These are phyloP conservation scores for Micronycteris hirsuta DNA, from an alignment of 2,113 vertebrate genomes.

Conservation along the genomic window DNA sequence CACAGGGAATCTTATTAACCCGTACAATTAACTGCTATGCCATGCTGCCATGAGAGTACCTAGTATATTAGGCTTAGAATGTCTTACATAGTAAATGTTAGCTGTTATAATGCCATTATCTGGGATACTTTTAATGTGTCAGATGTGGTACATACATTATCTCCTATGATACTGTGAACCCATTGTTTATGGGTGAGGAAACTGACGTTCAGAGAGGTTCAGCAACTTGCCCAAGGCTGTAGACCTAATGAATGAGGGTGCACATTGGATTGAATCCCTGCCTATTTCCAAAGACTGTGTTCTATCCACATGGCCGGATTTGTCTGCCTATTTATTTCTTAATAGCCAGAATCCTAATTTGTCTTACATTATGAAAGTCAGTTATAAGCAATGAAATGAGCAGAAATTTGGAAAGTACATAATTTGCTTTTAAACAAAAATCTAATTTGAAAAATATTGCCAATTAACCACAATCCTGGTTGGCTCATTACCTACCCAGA, in stretches of 20 bases:
- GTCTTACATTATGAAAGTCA: conserved; percentile 51
- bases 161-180: neutral
- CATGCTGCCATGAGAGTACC: neutral
- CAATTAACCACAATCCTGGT: conserved; percentile 52
- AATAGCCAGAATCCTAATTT: conserved; percentile 1
- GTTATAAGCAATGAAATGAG: conserved; percentile 32
- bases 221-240: neutral
- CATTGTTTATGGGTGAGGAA: neutral
- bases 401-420: conserved; percentile 61
- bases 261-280: neutral
- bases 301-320: neutral
- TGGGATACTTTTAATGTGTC: neutral
- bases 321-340: neutral
- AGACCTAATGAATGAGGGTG: neutral
- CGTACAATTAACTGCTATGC: neutral
- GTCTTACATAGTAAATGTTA: neutral
- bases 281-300: neutral
- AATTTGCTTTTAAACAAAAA: conserved; percentile 70
- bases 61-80: neutral
- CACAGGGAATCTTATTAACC: neutral
- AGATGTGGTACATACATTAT: neutral
- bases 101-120: neutral
- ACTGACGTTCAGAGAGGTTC: neutral
- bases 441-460: conserved; percentile 65
- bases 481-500: conserved; percentile 56